These are phyloP conservation scores for Pelodiscus sinensis DNA, from an alignment of 2,113 vertebrate species.

Conservation along the genomic window DNA sequence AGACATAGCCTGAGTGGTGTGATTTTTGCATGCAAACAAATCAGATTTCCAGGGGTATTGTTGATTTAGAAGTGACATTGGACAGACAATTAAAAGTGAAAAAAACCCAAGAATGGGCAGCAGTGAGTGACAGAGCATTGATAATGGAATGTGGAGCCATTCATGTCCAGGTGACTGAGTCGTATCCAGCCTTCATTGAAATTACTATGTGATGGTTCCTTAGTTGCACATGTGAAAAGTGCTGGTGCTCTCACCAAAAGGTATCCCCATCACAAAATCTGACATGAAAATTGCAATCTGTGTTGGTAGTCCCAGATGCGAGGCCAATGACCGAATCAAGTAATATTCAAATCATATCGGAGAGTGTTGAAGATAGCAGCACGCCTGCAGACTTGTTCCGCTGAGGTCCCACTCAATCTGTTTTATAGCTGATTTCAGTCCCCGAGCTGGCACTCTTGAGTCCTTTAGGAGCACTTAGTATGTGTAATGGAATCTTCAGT, in stretches of 20 bases:
- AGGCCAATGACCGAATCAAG: neutral
- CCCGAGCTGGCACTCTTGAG: neutral
- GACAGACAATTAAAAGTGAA: neutral
- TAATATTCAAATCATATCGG: rapidly evolving
- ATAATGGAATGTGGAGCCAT: neutral
- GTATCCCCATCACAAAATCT: neutral
- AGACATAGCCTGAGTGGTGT: neutral
- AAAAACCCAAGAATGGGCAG: neutral
- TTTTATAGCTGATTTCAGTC: neutral
- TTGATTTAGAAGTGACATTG: neutral
- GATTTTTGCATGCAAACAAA: neutral
- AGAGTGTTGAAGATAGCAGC: neutral
- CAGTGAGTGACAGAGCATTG: neutral
- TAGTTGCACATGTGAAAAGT: rapidly evolving
- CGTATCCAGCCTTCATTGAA: rapidly evolving
- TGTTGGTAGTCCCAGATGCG: neutral
- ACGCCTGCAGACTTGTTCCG: neutral
- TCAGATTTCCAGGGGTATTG: neutral
- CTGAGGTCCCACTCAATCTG: neutral
- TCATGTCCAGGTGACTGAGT: neutral
- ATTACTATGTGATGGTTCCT: neutral
- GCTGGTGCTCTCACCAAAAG: neutral
- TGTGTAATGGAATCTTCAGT: neutral
- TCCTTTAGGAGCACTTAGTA: neutral
- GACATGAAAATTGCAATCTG: neutral